phyloP scores from a whole-genome alignment of 2,797 vertebrate species.

The Jordanella pulchra region DNA sequence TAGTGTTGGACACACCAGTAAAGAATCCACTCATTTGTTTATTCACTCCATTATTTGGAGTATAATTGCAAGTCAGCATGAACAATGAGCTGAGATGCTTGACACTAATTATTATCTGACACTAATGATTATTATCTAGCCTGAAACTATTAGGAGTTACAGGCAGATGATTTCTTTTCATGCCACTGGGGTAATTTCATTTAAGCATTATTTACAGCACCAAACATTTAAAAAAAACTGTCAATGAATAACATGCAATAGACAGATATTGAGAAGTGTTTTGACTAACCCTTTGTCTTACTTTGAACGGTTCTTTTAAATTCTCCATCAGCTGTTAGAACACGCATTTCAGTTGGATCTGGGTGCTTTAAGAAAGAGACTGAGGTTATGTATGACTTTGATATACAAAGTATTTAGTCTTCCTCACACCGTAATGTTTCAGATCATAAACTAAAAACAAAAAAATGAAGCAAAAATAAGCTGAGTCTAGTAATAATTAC shows the following conservation, averaged over 20 bases:
- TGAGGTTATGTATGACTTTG: background rate
- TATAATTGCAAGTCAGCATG: slow-evolving; percentile 15
- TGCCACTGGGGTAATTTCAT: background rate
- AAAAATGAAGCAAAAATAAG: background rate
- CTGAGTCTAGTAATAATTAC: background rate
- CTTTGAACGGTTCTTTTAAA: background rate
- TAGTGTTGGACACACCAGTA: slow-evolving; percentile 3
- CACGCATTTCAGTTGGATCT: background rate
- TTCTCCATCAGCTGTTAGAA: background rate
- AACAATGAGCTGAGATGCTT: slow-evolving; percentile 14
- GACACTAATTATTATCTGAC: slow-evolving; percentile 17
- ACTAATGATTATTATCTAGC: slow-evolving; percentile 12
- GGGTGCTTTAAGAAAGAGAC: background rate
- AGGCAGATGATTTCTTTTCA: background rate
- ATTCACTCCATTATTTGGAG: slow-evolving; percentile 14
- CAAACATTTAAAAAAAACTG: background rate
- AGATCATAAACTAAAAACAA: background rate
- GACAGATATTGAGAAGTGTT: background rate
- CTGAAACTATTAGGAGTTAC: background rate
- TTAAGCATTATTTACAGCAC: background rate
- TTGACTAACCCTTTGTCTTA: background rate
- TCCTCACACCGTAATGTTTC: background rate
- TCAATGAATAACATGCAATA: background rate
- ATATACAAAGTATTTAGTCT: background rate
- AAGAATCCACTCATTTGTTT: slow-evolving; percentile 9